Percentiles rank a stretch among this genome's conserved stretches.
phyloP scores from a whole-genome alignment of 1,140 invertebrate genomes.

The Pseudomyrmex pallidus region DNA sequence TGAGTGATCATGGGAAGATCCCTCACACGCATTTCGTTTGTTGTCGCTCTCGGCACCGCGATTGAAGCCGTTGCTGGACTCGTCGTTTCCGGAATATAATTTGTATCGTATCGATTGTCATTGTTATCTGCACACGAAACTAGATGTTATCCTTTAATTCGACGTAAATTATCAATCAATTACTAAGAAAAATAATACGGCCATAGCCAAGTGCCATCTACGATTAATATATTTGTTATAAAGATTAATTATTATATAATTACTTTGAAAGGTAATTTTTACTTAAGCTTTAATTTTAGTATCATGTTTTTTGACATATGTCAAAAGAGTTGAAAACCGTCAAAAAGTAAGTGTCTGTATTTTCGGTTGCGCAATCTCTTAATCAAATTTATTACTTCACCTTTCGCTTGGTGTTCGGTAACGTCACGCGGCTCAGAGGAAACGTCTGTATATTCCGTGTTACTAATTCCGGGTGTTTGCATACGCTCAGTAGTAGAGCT shows the following conservation, averaged over 20 bases:
- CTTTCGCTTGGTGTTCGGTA: constrained; percentile 25
- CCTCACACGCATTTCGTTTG: background rate
- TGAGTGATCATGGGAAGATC: constrained; percentile 47
- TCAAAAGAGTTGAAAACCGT: background rate
- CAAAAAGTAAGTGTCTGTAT: constrained; percentile 6
- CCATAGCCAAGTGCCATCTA: too few relatives aligned
- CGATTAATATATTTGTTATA: background rate
- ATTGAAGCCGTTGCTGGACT: constrained; percentile 10
- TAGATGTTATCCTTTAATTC: background rate
- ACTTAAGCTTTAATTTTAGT: background rate
- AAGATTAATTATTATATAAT: background rate
- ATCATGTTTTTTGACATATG: background rate
- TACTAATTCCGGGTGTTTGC: constrained; percentile 22
- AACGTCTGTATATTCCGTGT: background rate
- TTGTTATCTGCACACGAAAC: background rate
- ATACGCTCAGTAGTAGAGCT: constrained; percentile 31
- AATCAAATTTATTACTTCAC: constrained; percentile 20
- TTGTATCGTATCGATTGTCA: background rate
- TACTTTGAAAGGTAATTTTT: background rate
- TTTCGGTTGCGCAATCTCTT: background rate
- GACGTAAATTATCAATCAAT: background rate
- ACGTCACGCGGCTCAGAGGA: background rate
- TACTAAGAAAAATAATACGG: too few relatives aligned
- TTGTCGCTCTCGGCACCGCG: constrained; percentile 2
- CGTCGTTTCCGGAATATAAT: constrained; percentile 37